Evolutionary conservation across 2,797 vertebrate species (phyloP).

Genomic region (Peromyscus melanophrys): DNA sequence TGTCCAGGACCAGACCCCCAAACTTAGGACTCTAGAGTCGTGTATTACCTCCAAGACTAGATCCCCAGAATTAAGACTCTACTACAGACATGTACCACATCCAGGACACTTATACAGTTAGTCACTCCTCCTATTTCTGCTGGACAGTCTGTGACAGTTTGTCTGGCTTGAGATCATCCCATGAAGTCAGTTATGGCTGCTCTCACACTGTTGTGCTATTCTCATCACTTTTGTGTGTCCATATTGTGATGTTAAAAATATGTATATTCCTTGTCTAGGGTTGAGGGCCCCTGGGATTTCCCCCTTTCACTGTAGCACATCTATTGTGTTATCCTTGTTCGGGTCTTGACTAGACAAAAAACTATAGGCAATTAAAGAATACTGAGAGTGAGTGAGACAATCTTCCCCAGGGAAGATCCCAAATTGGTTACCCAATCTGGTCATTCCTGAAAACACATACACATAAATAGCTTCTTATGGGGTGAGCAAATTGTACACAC

Average conservation of each 20-base stretch:
- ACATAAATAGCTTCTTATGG: too few relatives aligned
- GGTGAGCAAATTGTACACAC: too few relatives aligned
- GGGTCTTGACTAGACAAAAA: background rate
- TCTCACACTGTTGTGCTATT: background rate
- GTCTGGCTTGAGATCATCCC: background rate
- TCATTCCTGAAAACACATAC: too few relatives aligned
- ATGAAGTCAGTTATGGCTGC: background rate
- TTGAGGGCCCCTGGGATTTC: background rate
- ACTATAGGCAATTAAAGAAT: background rate
- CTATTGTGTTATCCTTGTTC: background rate
- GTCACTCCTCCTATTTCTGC: background rate
- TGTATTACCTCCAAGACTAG: too few relatives aligned
- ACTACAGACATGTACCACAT: too few relatives aligned
- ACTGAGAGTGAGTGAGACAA: background rate
- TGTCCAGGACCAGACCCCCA: background rate
- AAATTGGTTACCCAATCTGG: background rate
- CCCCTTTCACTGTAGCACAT: background rate
- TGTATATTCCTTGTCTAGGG: background rate
- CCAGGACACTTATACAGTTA: background rate
- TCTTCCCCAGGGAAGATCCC: background rate
- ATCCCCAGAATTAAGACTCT: too few relatives aligned
- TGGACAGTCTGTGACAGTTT: background rate
- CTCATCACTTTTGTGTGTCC: background rate
- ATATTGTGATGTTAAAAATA: background rate
- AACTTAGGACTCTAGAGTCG: too few relatives aligned